A percentile compares a stretch with the other conserved stretches of the same genome.
phyloP scores from a whole-genome alignment of 2,113 vertebrate genomes.

The Oncorhynchus clarkii region DNA sequence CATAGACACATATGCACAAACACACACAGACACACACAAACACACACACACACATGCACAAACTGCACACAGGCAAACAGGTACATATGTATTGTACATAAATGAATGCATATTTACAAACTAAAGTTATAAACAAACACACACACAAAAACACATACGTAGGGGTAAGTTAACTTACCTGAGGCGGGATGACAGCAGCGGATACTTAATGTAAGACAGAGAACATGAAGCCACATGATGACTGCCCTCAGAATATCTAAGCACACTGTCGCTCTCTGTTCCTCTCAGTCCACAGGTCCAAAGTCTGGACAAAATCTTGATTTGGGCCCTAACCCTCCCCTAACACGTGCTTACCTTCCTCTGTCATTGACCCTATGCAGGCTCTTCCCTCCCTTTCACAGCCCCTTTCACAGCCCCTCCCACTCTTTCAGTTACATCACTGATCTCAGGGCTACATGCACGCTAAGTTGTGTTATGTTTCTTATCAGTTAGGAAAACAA shows the following conservation, averaged over 20 bases:
- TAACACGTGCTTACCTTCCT: slow-evolving; percentile 1
- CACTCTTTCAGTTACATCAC: no score
- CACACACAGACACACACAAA: background rate
- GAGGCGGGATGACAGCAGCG: slow-evolving; percentile 46
- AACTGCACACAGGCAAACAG: background rate
- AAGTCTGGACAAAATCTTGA: slow-evolving; percentile 40
- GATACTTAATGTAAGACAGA: slow-evolving; percentile 42
- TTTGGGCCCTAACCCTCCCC: background rate
- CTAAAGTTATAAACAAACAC: background rate
- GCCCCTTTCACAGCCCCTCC: no score
- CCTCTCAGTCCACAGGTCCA: slow-evolving; percentile 39
- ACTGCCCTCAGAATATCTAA: slow-evolving; percentile 8
- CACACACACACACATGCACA: background rate
- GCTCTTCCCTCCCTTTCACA: no score
- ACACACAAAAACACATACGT: background rate
- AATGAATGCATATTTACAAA: background rate
- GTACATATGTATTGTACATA: background rate
- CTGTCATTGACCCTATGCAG: background rate
- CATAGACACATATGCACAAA: background rate
- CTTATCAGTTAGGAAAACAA: no score
- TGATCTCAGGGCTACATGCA: no score
- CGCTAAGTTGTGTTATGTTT: no score
- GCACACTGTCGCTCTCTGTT: slow-evolving; percentile 9
- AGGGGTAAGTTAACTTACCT: slow-evolving; percentile 51
- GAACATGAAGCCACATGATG: slow-evolving; percentile 54